Conservation (phyloP, 2,888 invertebrate genomes). For the Dicyrtomina minuta region DNA sequence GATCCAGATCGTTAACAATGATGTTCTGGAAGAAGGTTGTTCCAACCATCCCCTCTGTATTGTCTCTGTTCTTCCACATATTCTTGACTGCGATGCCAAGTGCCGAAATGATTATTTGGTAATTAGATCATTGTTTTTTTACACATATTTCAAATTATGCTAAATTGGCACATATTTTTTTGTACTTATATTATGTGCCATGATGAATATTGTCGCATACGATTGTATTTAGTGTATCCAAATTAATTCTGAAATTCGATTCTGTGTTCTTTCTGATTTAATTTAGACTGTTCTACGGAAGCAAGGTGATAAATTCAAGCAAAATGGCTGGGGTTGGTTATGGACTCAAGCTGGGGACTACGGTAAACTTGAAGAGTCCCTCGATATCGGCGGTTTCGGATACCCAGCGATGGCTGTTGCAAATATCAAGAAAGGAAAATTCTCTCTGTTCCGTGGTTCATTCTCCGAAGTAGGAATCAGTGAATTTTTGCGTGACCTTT, state of each 20-base stretch:
- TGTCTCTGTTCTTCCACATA: conserved; percentile 88
- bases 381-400: conserved; percentile 96
- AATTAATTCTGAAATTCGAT: background rate
- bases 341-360: conserved; percentile 94
- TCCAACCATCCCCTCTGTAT: conserved; percentile 86
- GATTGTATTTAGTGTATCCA: background rate
- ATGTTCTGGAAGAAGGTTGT: conserved; percentile 72
- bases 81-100: conserved; percentile 90
- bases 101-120: conserved; percentile 85
- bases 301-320: conserved; percentile 88
- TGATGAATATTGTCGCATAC: conserved; percentile 56
- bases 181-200: background rate
- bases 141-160: conserved; percentile 61
- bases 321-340: conserved; percentile 67
- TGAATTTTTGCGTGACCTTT: conserved; percentile 65
- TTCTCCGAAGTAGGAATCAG: conserved; percentile 91
- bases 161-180: conserved; percentile 64
- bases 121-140: conserved; percentile 56
- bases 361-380: conserved; percentile 75
- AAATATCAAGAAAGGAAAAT: conserved; percentile 95
- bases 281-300: conserved; percentile 63
- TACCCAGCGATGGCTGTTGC: conserved; percentile 98
- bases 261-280: background rate
- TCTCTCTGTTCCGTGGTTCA: conserved; percentile 85
- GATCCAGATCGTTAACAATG: conserved; percentile 65